Evolutionary conservation across 1,140 invertebrate species (phyloP).

Genomic region (Agrilus planipennis): DNA sequence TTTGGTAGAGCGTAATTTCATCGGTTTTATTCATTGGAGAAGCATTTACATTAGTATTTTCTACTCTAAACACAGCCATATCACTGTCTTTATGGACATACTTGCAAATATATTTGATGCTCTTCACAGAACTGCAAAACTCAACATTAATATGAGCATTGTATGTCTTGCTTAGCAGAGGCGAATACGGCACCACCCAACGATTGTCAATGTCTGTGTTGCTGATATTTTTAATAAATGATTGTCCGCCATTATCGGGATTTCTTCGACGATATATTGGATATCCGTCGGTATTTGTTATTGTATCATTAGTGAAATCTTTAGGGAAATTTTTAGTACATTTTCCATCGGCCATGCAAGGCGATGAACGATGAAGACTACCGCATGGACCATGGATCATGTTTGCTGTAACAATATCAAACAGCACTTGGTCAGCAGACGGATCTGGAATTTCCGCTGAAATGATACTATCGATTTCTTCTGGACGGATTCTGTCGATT

Average conservation of each 20-base stretch:
- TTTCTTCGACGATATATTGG: conserved; percentile 30
- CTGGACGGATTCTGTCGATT: conserved; percentile 26
- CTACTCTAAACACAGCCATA: conserved; percentile 23
- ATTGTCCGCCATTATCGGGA: conserved; percentile 28
- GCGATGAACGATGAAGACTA: conserved; percentile 29
- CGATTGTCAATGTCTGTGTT: conserved; percentile 15
- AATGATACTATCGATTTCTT: conserved; percentile 37
- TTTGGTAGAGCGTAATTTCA: conserved; percentile 30
- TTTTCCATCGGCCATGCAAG: conserved; percentile 35
- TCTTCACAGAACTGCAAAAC: conserved; percentile 29
- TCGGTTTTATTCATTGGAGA: conserved; percentile 21
- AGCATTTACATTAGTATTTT: too few species aligned
- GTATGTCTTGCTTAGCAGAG: conserved; percentile 26
- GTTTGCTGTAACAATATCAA: conserved; percentile 28
- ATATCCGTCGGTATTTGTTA: conserved; percentile 9
- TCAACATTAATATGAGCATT: conserved; percentile 34
- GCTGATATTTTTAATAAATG: conserved; percentile 19
- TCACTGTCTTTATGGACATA: conserved; percentile 35
- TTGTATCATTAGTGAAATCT: conserved; percentile 21
- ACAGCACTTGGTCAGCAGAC: conserved; percentile 28
- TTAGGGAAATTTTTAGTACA: conserved; percentile 34
- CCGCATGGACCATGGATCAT: conserved; percentile 44
- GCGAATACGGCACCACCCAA: conserved; percentile 34
- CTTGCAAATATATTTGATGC: conserved; percentile 36
- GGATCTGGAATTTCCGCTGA: conserved; percentile 43